Conservation (phyloP, 1,140 invertebrate genomes). For the Cepaea nemoralis region DNA sequence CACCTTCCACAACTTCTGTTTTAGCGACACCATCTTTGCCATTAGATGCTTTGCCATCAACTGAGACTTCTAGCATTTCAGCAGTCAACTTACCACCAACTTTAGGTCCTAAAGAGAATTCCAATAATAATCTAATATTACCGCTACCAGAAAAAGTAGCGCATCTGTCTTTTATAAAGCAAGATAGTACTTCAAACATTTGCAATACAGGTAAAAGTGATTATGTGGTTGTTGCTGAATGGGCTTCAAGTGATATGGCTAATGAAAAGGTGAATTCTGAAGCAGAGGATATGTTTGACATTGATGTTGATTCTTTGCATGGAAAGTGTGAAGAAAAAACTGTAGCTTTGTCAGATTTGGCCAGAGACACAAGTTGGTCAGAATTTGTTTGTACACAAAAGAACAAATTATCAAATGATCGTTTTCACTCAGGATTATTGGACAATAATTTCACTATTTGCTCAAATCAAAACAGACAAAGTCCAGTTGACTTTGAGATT, state of each 20-base stretch:
- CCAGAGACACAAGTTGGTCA: too few species aligned
- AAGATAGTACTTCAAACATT: background rate
- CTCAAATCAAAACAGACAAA: background rate
- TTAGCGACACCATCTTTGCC: background rate
- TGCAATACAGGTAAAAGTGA: background rate
- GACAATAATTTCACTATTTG: background rate
- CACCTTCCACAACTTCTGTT: background rate
- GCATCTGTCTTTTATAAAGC: background rate
- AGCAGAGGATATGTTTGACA: background rate
- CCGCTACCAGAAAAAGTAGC: background rate
- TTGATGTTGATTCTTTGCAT: background rate
- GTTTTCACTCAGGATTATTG: background rate
- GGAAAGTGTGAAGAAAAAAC: background rate
- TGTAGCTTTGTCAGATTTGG: background rate
- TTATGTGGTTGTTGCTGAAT: background rate
- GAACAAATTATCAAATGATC: background rate
- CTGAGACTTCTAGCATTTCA: background rate
- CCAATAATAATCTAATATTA: background rate
- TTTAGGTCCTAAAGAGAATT: background rate
- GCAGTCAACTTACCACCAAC: background rate
- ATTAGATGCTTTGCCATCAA: background rate
- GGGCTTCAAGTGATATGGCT: background rate
- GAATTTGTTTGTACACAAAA: too few species aligned
- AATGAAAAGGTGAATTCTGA: background rate
- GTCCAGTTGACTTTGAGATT: slow-evolving; percentile 28